Evolutionary conservation across 2,113 vertebrate genomes (phyloP).

Genomic region (human): DNA sequence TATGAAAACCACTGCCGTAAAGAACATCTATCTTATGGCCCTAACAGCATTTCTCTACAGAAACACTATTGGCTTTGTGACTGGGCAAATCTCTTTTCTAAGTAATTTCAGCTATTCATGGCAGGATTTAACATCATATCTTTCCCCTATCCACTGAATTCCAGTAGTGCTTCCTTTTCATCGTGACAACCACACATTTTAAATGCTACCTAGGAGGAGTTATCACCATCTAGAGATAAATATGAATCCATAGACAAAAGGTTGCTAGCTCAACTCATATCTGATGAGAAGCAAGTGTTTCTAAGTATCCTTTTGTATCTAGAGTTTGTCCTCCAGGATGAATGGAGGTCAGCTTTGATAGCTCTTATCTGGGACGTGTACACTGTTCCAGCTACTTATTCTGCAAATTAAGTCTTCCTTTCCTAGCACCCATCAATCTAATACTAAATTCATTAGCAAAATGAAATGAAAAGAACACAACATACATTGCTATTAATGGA

Average conservation of each 20-base stretch:
- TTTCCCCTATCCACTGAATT: not conserved
- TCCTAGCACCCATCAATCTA: conserved; percentile 48
- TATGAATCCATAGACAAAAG: not conserved
- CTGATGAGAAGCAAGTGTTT: not conserved
- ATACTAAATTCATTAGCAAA: conserved; percentile 67
- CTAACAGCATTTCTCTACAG: not conserved
- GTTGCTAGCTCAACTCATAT: not conserved
- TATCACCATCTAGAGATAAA: conserved; percentile 9
- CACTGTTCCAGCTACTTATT: conserved; percentile 9
- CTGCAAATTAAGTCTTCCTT: conserved; percentile 45
- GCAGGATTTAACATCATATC: not conserved
- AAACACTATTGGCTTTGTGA: not conserved
- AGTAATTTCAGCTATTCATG: not conserved
- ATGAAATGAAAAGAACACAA: conserved; percentile 65
- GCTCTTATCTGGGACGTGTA: not conserved
- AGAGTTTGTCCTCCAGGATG: not conserved
- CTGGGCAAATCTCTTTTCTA: not conserved
- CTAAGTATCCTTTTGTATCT: not conserved
- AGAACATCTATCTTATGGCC: not conserved
- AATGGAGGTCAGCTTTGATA: conserved; percentile 19
- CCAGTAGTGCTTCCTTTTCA: not conserved
- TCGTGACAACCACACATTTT: not conserved
- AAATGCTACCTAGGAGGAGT: not conserved
- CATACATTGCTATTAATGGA: conserved; percentile 70
- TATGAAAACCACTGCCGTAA: not conserved